Evolutionary conservation across 2,797 vertebrate genomes (phyloP).

Genomic region (Pelodytes ibericus): DNA sequence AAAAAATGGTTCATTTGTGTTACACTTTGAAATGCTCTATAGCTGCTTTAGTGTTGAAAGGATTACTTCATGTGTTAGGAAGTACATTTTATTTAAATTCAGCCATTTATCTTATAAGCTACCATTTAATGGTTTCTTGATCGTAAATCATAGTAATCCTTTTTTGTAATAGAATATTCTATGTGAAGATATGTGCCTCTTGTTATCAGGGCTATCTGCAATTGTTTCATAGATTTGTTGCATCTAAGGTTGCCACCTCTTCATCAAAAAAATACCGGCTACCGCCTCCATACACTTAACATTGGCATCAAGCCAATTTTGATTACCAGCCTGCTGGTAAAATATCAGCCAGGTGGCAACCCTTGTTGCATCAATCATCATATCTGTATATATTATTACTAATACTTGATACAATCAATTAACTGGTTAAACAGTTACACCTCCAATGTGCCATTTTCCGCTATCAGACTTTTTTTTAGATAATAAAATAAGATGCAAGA

Average conservation of each 20-base stretch:
- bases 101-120: neutral
- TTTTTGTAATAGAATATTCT: no score
- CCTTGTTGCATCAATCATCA: neutral
- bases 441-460: constrained; percentile 56
- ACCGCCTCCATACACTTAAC: no score
- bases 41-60: neutral
- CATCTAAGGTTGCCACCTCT: no score
- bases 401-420: constrained; percentile 11
- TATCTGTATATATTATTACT: neutral
- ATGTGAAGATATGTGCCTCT: neutral
- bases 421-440: constrained; percentile 21
- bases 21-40: neutral
- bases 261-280: no score
- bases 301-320: no score
- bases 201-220: neutral
- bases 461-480: no score
- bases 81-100: neutral
- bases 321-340: no score
- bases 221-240: constrained; percentile 1
- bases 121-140: constrained; percentile 5
- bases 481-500: no score
- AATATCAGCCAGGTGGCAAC: no score
- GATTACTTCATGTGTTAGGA: neutral
- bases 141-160: neutral
- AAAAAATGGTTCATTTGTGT: neutral